These are phyloP conservation scores for Halichondria panicea DNA, from an alignment of 37 sponge, comb jelly and placozoan genomes.

Conservation along the genomic window DNA sequence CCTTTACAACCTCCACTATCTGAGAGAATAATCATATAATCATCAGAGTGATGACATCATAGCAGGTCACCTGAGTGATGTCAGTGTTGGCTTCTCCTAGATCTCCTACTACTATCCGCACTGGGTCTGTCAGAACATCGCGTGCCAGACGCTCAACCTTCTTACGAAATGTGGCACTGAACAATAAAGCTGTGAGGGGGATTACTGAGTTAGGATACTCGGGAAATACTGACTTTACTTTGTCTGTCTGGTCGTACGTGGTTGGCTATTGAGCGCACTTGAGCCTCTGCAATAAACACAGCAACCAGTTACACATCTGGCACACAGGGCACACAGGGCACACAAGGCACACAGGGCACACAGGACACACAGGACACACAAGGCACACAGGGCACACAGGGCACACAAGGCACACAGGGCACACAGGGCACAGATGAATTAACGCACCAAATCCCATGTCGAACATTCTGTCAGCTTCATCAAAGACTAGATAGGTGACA, in stretches of 20 bases:
- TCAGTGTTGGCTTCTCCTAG: conserved; percentile 96
- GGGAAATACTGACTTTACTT: conserved; percentile 53
- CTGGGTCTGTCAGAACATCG: conserved; percentile 84
- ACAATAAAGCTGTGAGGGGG: conserved; percentile 77
- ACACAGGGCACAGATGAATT: not conserved
- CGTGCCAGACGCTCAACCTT: conserved; percentile 89
- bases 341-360: no score
- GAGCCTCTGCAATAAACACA: conserved; percentile 62
- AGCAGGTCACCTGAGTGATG: conserved; percentile 74
- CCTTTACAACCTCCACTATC: conserved; percentile 59
- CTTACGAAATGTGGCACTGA: conserved; percentile 98
- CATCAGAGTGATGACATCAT: not conserved
- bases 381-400: no score
- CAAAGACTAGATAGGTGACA: conserved; percentile 95
- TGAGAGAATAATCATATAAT: conserved; percentile 25
- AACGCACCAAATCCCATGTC: conserved; percentile 96
- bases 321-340: not conserved
- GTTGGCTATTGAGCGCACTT: conserved; percentile 89
- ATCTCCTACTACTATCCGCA: conserved; percentile 87
- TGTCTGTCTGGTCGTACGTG: conserved; percentile 93
- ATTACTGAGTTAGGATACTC: not conserved
- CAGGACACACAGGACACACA: no score
- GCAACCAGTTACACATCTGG: not conserved
- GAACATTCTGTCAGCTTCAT: conserved; percentile 99
- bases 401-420: no score